These are phyloP conservation scores for Anthoscopus minutus DNA, from an alignment of 2,113 vertebrate genomes.

Conservation along the genomic window DNA sequence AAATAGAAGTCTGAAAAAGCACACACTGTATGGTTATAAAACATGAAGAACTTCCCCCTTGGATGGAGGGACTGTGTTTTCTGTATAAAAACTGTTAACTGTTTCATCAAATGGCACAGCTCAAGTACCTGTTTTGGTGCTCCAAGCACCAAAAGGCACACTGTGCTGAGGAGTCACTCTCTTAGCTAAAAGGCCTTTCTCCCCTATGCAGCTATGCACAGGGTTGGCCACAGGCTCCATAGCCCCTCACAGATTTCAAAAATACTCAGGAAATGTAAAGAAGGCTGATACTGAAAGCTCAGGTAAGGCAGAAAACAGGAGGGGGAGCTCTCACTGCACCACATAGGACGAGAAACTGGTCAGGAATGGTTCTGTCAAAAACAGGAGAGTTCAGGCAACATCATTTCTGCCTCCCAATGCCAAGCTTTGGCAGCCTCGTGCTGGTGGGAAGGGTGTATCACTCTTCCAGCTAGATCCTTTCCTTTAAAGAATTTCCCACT, in stretches of 20 bases:
- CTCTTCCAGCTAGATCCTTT: not conserved
- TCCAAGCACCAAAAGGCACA: not conserved
- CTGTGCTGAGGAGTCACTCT: fast-evolving
- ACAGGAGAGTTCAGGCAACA: not conserved
- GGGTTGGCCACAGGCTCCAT: not conserved
- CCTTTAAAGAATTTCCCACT: not conserved
- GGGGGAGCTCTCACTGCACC: slow-evolving; percentile 13
- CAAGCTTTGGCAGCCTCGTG: not conserved
- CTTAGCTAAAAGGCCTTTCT: not conserved
- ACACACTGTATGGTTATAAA: not conserved
- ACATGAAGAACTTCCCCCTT: not conserved
- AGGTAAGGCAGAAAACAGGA: not conserved
- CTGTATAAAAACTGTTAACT: not conserved
- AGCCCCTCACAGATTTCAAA: not conserved
- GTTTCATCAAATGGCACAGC: not conserved
- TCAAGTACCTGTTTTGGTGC: not conserved
- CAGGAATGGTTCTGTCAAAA: not conserved
- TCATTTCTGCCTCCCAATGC: no score
- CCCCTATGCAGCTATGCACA: not conserved
- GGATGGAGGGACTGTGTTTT: not conserved
- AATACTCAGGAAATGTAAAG: not conserved
- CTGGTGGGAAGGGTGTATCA: fast-evolving
- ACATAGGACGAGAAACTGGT: not conserved
- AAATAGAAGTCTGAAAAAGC: not conserved
- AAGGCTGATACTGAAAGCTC: not conserved